Evolutionary conservation across 1,140 invertebrate genomes (phyloP).

Genomic region (Drosophila biarmipes): DNA sequence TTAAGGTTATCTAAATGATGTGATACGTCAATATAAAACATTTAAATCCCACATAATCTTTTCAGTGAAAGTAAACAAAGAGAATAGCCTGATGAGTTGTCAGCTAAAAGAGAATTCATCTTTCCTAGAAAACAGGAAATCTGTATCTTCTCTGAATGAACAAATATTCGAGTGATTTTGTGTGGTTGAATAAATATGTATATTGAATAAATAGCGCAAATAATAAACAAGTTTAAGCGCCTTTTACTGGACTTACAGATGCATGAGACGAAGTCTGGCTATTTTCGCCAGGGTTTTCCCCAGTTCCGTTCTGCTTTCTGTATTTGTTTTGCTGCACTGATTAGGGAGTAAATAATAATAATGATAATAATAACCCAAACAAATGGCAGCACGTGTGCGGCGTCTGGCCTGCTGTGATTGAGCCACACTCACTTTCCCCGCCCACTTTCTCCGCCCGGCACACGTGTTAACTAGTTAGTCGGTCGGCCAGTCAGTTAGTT

Average conservation of each 20-base stretch:
- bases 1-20: no score
- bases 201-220: no score
- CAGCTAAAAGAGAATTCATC: background rate
- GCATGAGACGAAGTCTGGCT: background rate
- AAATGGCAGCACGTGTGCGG: slow-evolving; percentile 30
- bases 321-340: slow-evolving; percentile 15
- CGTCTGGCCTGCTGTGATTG: slow-evolving; percentile 38
- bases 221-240: no score
- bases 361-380: slow-evolving; percentile 5
- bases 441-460: slow-evolving; percentile 3
- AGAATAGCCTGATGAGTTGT: background rate
- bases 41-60: no score
- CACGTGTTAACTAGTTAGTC: slow-evolving; percentile 1
- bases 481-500: slow-evolving; percentile 1
- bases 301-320: background rate
- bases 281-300: background rate
- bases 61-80: no score
- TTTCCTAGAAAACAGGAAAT: background rate
- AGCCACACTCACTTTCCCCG: slow-evolving; percentile 8
- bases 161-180: background rate
- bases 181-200: background rate
- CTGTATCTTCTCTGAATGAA: background rate
- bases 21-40: no score
- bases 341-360: slow-evolving; percentile 10
- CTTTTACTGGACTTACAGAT: background rate